These are phyloP conservation scores for Athrips mouffetella DNA, from an alignment of 2,888 invertebrate genomes.

Conservation along the genomic window DNA sequence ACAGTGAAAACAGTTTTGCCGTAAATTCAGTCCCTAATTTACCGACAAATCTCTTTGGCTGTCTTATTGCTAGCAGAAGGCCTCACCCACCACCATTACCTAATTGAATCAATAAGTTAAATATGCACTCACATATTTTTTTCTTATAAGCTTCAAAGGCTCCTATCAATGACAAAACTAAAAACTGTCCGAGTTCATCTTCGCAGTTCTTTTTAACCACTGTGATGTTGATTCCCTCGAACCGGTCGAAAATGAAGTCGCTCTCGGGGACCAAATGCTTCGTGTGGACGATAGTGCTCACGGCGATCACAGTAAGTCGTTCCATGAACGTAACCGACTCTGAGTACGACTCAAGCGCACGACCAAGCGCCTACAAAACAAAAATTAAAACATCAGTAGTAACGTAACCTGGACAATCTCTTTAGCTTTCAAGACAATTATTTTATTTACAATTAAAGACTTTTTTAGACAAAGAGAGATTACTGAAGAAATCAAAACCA, in stretches of 20 bases:
- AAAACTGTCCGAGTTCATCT: constrained; percentile 55
- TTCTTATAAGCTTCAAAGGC: constrained; percentile 67
- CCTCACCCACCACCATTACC: no score
- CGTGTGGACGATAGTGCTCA: constrained; percentile 56
- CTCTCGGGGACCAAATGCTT: constrained; percentile 54
- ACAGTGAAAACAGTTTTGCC: no score
- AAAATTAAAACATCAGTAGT: no score
- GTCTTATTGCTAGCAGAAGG: no score
- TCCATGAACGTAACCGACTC: constrained; percentile 63
- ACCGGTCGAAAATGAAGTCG: constrained; percentile 43
- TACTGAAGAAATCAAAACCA: no score
- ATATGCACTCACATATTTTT: constrained; percentile 59
- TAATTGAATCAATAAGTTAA: no score
- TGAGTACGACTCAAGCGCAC: constrained; percentile 56
- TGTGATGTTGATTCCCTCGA: constrained; percentile 46
- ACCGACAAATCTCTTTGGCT: no score
- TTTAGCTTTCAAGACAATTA: no score
- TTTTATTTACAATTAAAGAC: no score
- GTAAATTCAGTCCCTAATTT: no score
- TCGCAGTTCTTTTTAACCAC: constrained; percentile 54
- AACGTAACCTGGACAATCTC: no score
- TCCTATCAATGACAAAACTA: constrained; percentile 48
- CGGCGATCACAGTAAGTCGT: constrained; percentile 54
- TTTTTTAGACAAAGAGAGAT: no score
- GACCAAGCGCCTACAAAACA: constrained; percentile 48